Evolutionary conservation across 2,888 invertebrate species (phyloP).

Genomic region (Sarcophaga carnaria): DNA sequence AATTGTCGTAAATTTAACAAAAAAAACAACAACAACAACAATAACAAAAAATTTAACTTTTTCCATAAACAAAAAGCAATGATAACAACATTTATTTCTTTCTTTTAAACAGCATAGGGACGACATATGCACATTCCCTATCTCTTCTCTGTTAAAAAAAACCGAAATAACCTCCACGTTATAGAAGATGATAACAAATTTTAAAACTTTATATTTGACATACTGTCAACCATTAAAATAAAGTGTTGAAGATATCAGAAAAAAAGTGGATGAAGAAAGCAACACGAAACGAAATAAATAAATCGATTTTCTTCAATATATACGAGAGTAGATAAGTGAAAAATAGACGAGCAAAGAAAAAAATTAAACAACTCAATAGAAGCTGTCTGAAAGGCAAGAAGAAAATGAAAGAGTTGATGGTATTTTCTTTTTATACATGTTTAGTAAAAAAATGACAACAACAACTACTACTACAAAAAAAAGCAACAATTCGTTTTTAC

Average conservation of each 20-base stretch:
- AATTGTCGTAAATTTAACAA: neutral
- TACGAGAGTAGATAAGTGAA: neutral
- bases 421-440: neutral
- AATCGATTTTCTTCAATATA: slow-evolving; percentile 47
- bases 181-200: no score
- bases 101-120: no score
- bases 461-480: neutral
- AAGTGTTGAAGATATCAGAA: slow-evolving; percentile 23
- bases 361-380: slow-evolving; percentile 35
- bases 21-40: neutral
- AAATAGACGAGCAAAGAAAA: slow-evolving; percentile 10
- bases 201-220: slow-evolving; percentile 31
- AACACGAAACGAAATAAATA: neutral
- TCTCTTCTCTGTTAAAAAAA: no score
- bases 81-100: neutral
- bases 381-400: neutral
- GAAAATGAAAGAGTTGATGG: neutral
- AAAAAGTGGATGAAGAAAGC: neutral
- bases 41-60: slow-evolving; percentile 9
- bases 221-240: slow-evolving; percentile 47
- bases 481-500: slow-evolving; percentile 26
- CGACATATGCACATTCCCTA: no score
- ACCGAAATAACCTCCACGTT: no score
- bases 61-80: neutral
- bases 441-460: neutral